Conservation (phyloP, 53 echinoderm and acorn worm species). For the Holothuria scabra region DNA sequence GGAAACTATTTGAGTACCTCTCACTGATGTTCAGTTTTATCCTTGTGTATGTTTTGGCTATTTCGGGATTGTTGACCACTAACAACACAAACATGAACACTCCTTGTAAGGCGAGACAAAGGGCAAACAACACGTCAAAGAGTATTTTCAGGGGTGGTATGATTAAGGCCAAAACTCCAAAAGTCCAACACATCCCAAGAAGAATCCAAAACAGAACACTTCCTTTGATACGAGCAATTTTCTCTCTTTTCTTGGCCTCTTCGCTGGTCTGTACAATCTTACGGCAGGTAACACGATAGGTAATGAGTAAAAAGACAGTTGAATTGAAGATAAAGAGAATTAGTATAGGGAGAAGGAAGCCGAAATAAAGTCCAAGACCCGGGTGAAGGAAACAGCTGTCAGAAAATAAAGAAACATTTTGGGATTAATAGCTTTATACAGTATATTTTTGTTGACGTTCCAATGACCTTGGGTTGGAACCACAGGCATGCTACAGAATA, state of each 20-base stretch:
- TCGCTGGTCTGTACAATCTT: not conserved
- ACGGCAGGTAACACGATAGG: conserved; percentile 22
- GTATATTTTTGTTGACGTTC: too few species aligned
- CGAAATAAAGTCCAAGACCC: not conserved
- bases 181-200: conserved; percentile 22
- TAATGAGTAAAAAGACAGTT: conserved; percentile 10
- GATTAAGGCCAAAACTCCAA: conserved; percentile 13
- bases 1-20: too few species aligned
- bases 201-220: conserved; percentile 27
- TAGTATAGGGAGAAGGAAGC: conserved; percentile 13
- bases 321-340: conserved; percentile 16
- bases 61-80: conserved; percentile 18
- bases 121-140: not conserved
- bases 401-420: not conserved
- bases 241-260: not conserved
- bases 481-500: too few species aligned
- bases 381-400: conserved; percentile 36
- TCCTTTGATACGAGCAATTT: conserved; percentile 27
- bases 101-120: not conserved
- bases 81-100: conserved; percentile 23
- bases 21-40: not conserved
- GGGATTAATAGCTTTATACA: too few species aligned
- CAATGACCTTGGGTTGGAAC: too few species aligned
- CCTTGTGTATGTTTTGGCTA: not conserved
- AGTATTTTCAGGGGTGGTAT: not conserved